Evolutionary conservation across 2,888 invertebrate species (phyloP).

Genomic region (Lithosia quadra): DNA sequence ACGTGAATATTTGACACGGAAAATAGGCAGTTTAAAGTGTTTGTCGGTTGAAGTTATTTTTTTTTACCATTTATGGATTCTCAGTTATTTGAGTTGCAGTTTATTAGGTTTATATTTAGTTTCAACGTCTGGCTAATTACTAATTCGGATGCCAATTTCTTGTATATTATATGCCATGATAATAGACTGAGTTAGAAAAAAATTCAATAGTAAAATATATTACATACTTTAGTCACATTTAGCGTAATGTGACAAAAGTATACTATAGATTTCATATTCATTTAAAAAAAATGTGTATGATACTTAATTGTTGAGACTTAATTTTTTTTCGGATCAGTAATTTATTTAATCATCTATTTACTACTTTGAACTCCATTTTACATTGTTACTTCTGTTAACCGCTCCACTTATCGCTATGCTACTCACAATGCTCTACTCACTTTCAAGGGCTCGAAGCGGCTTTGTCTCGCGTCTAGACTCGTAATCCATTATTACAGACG

Average conservation of each 20-base stretch:
- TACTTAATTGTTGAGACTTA: too few relatives aligned
- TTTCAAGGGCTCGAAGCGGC: constrained; percentile 75
- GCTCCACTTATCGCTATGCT: constrained; percentile 41
- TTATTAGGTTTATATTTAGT: not conserved
- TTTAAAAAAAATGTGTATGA: too few relatives aligned
- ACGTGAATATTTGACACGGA: constrained; percentile 44
- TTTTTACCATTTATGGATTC: constrained; percentile 36
- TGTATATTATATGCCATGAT: not conserved
- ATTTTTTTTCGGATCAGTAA: too few relatives aligned
- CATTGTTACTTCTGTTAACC: constrained; percentile 15
- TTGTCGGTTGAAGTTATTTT: constrained; percentile 29
- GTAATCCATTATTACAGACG: constrained; percentile 84
- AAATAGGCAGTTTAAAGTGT: constrained; percentile 44
- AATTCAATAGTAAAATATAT: too few relatives aligned
- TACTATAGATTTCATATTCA: too few relatives aligned
- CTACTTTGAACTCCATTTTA: not conserved
- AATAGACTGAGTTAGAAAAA: too few relatives aligned
- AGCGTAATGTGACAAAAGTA: too few relatives aligned
- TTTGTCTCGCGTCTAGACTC: constrained; percentile 83
- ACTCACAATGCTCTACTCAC: constrained; percentile 27
- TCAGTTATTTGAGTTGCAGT: not conserved
- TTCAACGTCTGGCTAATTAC: not conserved
- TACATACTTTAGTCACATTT: too few relatives aligned
- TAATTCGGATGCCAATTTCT: not conserved
- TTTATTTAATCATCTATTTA: not conserved